Base-by-base conservation (phyloP, 2,888 invertebrate species). In the Agapostemon virescens region DNA sequence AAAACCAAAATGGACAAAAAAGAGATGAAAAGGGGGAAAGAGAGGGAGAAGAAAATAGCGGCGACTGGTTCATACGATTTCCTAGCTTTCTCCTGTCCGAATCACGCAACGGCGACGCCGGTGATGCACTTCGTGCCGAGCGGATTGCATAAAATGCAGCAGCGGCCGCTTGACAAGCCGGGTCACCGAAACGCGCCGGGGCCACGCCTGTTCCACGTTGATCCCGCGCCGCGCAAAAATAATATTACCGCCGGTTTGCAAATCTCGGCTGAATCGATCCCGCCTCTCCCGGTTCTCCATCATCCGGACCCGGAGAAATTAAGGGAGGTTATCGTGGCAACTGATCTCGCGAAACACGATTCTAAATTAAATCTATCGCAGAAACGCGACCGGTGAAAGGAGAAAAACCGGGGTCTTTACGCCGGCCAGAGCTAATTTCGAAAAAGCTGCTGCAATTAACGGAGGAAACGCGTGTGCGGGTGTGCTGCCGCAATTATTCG, bases 21-120 rank as follows among this genome's bases (percentile, higher is more conserved):
- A 9, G n/a, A n/a, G 5, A n/a, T n/a, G 5, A n/a, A 7, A n/a
- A n/a, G 36, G 20, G 1, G 9, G 4, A 11, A 63, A 7, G 20
- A 20, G 49, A 9, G 49, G 11, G 36, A 36, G 30, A 63, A n/a
- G 33, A 63, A 33, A 61, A 61, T 17, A 52, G 33, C 61, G 61
- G 64, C 69, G 73, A 76, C 58, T 63, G 71, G 74, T 70, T 78
- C 58, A 70, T 68, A 75, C 75, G 61, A 82, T 87, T 86, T 86
- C 84, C 85, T 87, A 82, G 79, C 87, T 86, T 86, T 87, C 86
- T 80, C 86, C 73, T 61, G 69, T 64, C 36, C 82, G 73, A 81
- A 85, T 84, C 86, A 87, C 82, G 87, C 87, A 82, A 87, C 77
- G 71, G 64, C 67, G 67, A 42, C 42, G 69, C 55, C 73, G 64